phyloP scores from a whole-genome alignment of 2,797 vertebrate species.

The Myotis myotis region DNA sequence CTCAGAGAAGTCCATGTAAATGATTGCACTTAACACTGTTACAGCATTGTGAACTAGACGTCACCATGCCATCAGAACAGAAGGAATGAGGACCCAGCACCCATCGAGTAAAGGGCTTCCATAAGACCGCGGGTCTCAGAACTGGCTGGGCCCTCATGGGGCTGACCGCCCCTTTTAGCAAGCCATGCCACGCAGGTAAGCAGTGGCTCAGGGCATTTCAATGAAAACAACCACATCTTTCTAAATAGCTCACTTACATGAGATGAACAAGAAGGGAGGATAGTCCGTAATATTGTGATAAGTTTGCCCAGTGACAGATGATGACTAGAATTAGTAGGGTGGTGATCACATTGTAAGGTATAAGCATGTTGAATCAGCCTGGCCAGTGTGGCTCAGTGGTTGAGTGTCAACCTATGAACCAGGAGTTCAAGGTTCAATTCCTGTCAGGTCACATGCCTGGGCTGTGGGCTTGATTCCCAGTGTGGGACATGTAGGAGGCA shows the following conservation, averaged over 20 bases:
- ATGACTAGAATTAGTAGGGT: neutral
- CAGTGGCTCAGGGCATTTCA: neutral
- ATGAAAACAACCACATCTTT: neutral
- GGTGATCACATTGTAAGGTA: neutral
- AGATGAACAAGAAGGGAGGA: neutral
- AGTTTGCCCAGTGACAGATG: neutral
- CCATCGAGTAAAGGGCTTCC: neutral
- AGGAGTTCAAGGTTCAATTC: no score
- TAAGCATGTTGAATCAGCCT: neutral
- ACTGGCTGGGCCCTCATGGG: neutral
- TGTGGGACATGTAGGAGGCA: no score
- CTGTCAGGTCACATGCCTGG: no score
- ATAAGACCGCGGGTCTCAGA: neutral
- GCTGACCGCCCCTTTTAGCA: neutral
- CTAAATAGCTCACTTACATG: neutral
- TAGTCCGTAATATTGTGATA: neutral
- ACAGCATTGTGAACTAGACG: neutral
- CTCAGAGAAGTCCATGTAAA: neutral
- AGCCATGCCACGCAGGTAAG: accelerated
- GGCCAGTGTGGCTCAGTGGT: no score
- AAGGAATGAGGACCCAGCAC: neutral
- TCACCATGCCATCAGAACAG: neutral
- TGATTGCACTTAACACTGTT: neutral
- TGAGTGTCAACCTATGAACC: no score
- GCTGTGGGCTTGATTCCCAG: no score